Conservation (phyloP, 2,888 invertebrate genomes). For the Cheilosia vernalis region DNA sequence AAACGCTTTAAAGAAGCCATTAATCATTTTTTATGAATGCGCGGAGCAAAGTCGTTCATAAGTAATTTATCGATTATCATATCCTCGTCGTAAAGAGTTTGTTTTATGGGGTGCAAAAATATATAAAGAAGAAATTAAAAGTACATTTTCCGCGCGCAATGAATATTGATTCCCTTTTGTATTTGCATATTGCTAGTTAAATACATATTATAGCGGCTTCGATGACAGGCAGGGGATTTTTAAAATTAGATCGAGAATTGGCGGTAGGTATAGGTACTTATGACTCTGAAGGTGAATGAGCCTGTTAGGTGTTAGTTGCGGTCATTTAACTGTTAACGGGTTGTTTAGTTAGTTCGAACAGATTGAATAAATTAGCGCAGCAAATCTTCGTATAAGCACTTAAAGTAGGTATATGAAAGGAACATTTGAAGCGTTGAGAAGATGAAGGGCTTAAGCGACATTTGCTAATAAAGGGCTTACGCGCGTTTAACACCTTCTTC, state of each 20-base stretch:
- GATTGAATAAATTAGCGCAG: too few relatives aligned
- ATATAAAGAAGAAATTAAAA: slow-evolving; percentile 64
- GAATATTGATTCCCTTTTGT: slow-evolving; percentile 61
- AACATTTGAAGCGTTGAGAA: too few relatives aligned
- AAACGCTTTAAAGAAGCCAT: slow-evolving; percentile 67
- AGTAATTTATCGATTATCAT: slow-evolving; percentile 73
- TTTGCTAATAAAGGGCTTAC: too few relatives aligned
- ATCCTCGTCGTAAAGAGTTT: slow-evolving; percentile 49
- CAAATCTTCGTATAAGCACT: too few relatives aligned
- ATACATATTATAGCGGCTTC: slow-evolving; percentile 18
- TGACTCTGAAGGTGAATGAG: background rate
- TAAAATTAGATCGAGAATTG: background rate
- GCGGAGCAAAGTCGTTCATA: slow-evolving; percentile 42
- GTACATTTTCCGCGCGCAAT: slow-evolving; percentile 34
- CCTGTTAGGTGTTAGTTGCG: background rate
- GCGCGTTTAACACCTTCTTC: too few relatives aligned
- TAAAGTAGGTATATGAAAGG: too few relatives aligned
- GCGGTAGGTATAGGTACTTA: background rate
- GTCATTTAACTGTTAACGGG: background rate
- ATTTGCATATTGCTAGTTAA: slow-evolving; percentile 56
- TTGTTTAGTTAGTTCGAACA: too few relatives aligned
- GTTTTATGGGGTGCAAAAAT: slow-evolving; percentile 66
- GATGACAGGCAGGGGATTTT: slow-evolving; percentile 6
- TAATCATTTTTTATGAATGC: slow-evolving; percentile 67
- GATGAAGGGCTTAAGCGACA: too few relatives aligned